Percentiles rank a stretch among this genome's conserved stretches.
Evolutionary conservation across 2,113 vertebrate genomes (phyloP).

Genomic region (Pelvicachromis taeniatus): DNA sequence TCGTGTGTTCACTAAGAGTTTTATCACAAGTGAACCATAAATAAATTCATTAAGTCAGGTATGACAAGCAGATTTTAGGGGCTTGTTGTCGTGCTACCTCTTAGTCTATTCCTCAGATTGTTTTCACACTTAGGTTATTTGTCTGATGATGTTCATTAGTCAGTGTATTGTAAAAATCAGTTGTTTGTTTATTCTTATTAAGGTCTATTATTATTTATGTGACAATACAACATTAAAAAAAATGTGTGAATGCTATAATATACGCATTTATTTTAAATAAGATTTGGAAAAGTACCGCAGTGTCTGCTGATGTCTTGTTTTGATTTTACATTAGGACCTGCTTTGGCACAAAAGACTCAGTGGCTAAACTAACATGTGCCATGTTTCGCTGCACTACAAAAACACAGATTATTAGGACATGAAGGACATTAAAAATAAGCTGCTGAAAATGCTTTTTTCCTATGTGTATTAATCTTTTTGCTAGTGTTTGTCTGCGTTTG

Average conservation of each 20-base stretch:
- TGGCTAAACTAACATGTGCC: not conserved
- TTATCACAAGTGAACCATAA: not conserved
- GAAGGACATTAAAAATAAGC: not conserved
- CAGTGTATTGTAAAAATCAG: not conserved
- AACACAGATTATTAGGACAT: not conserved
- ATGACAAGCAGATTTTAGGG: not conserved
- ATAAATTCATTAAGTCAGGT: not conserved
- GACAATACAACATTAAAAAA: not conserved
- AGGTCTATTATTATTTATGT: not conserved
- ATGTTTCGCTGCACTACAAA: not conserved
- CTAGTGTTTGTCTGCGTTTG: not conserved
- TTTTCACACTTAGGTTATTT: not conserved
- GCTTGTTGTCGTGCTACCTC: not conserved
- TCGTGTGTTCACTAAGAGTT: not conserved
- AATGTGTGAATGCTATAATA: not conserved
- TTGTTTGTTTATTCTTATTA: not conserved
- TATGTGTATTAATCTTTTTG: not conserved
- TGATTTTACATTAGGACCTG: not conserved
- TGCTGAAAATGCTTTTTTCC: not conserved
- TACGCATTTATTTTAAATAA: not conserved
- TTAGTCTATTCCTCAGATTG: not conserved
- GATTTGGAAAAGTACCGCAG: not conserved
- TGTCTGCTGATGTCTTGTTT: not conserved
- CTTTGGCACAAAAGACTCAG: not conserved
- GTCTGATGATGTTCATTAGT: not conserved